Evolutionary conservation across 2,797 vertebrate species (phyloP), one percentile per base, ranked within the genome.

Genomic region (Triplophysa bombifrons): DNA sequence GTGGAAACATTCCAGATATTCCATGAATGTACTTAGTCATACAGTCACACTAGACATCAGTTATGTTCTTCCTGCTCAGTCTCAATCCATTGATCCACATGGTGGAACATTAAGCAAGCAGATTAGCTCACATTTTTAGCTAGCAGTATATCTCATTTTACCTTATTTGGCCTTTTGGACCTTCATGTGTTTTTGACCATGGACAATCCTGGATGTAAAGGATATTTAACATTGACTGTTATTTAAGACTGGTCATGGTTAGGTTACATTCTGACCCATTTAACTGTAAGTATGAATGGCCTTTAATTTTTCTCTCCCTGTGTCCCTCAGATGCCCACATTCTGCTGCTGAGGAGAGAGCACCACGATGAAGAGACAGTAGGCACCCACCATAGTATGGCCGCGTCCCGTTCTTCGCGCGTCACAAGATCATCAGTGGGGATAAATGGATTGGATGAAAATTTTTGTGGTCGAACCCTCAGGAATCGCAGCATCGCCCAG

Each of bases 361-460:
- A 95, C 94, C 96, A 98, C 88, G 91, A 97, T 97, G 97, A 96
- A 90, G 92, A 89, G 93, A 93, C 94, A 93, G 92, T 98, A 98
- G 96, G 95, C 95, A 93, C 91, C 94, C 91, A 94, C 96, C 96
- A 91, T 97, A 98, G 96, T 93, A 99, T 99, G 98, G 98, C 98
- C 97, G 94, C 98, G 94, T 96, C 97, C 93, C 96, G 98, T 93
- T 98, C 98, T 92, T 97, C 97, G 91, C 98, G 98, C 84, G 97
- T 99, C 93, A 99, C 98, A 96, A 97, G 98, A 96, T 99, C 98
- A 95, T 99, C 98, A 93, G 98, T 98, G 91, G 98, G 97, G 90
- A 96, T 98, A 92, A 99, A 99, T 95, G 98, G 98, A 95, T 95
- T 99, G 95, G 98, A 99, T 90, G 98, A 99, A 92, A 98, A 96